Evolutionary conservation across 2,113 vertebrate species (phyloP).

Genomic region (Megaptera novaeangliae): DNA sequence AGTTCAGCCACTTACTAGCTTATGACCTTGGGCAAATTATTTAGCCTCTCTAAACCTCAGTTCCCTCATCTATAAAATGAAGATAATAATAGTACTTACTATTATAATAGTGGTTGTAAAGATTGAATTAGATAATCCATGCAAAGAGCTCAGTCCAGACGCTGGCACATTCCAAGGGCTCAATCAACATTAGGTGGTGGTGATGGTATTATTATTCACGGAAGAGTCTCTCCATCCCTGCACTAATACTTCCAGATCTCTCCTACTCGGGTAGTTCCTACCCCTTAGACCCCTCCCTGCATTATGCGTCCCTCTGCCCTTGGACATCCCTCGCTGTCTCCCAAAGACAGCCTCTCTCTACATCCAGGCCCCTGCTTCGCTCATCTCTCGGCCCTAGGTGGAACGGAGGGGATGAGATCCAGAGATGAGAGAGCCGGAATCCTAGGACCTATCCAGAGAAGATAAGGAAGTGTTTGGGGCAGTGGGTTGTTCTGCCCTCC

Average conservation of each 20-base stretch:
- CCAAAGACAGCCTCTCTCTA: neutral
- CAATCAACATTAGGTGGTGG: neutral
- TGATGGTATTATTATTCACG: neutral
- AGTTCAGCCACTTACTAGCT: constrained; percentile 64
- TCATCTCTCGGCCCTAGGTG: neutral
- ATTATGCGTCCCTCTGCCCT: neutral
- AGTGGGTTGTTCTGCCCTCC: neutral
- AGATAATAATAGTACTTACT: constrained; percentile 51
- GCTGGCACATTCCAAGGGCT: constrained; percentile 42
- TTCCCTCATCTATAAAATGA: constrained; percentile 59
- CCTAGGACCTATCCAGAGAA: neutral
- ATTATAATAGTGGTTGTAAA: constrained; percentile 22
- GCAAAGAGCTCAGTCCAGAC: neutral
- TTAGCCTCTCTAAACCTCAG: constrained; percentile 55
- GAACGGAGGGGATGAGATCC: neutral
- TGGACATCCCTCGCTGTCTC: neutral
- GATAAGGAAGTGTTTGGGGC: neutral
- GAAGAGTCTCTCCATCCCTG: neutral
- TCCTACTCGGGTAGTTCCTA: neutral
- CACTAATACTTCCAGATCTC: neutral
- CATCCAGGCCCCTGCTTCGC: neutral
- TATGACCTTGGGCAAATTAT: constrained; percentile 69
- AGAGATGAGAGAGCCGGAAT: neutral
- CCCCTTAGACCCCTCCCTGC: neutral
- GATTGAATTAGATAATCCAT: constrained; percentile 59